Conservation (phyloP, 2,113 vertebrate genomes). For the Eclectus roratus region DNA sequence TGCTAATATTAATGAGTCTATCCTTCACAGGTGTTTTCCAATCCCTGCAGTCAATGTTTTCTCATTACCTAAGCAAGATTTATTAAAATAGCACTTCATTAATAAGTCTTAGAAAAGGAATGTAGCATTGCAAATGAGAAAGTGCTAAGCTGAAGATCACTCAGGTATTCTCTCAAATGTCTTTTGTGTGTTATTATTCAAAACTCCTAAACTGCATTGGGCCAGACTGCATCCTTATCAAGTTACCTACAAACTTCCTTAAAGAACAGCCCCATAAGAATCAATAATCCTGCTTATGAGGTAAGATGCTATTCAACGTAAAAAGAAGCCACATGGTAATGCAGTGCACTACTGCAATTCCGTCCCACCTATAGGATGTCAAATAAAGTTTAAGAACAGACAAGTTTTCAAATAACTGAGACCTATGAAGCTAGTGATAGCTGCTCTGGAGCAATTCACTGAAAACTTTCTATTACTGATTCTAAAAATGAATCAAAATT, state of each 20-base stretch:
- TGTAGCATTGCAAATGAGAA: background rate
- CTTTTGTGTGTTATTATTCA: background rate
- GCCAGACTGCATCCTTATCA: background rate
- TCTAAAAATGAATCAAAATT: background rate
- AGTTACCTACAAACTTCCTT: background rate
- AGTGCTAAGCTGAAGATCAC: background rate
- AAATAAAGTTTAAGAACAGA: background rate
- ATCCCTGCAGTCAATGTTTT: background rate
- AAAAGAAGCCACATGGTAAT: background rate
- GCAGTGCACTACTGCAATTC: background rate
- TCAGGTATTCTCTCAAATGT: background rate
- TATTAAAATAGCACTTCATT: background rate
- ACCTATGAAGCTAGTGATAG: background rate
- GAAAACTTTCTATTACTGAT: background rate
- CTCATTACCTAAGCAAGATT: background rate
- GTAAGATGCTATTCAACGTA: background rate
- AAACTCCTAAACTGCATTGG: background rate
- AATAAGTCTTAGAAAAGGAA: background rate
- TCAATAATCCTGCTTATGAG: background rate
- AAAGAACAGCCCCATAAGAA: background rate
- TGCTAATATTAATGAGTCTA: background rate
- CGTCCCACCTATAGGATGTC: background rate
- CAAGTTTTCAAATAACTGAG: background rate
- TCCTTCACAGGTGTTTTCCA: background rate
- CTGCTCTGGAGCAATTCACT: background rate